Evolutionary conservation across 2,888 invertebrate species (phyloP), one percentile per base, ranked within the genome.

Genomic region (Drosophila buzzatii): DNA sequence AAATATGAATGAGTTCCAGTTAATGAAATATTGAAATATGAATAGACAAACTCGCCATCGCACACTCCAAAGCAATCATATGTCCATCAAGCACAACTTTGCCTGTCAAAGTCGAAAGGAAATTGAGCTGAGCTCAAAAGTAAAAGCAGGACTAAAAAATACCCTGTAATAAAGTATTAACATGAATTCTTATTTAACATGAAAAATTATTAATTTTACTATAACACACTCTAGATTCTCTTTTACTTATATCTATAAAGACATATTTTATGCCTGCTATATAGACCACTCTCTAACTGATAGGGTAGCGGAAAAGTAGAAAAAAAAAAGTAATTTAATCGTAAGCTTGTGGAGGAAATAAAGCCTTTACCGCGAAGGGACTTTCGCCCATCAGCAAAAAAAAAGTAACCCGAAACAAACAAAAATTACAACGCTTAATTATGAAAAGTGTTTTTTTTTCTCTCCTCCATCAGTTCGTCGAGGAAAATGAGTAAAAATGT

Each of bases 351-450:
- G 20, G 27, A 53, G 45, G 47, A 18, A 65, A 70, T 68, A 47
- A 73, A 70, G 68, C 60, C 63, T 66, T 81, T 63, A 63, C 27
- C 74, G 37, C 63, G n/a, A n/a, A 39, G 16, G 42, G 63, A 23
- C 16, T 20, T 35, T 37, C 49, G n/a, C 18, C 39, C 45, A 18
- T 44, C 51, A 63, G 44, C 6, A 14, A 10, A 27, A 55, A 44
- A 57, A 75, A 52, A 61, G 66, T 56, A 59, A 42, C 81, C 65
- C 81, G 68, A 80, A 80, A 76, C 70, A 83, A 86, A 87, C 82
- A 87, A 73, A 85, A 89, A 87, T 85, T 89, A 82, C 85, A 89
- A 73, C 74, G 88, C 89, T 87, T 85, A 89, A 85, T 85, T 85
- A 89, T 89, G 79, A 87, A 87, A 89, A 86, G 89, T 86, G 84